These are phyloP conservation scores for Cecropterus lyciades DNA, from an alignment of 1,140 invertebrate genomes.

Conservation along the genomic window DNA sequence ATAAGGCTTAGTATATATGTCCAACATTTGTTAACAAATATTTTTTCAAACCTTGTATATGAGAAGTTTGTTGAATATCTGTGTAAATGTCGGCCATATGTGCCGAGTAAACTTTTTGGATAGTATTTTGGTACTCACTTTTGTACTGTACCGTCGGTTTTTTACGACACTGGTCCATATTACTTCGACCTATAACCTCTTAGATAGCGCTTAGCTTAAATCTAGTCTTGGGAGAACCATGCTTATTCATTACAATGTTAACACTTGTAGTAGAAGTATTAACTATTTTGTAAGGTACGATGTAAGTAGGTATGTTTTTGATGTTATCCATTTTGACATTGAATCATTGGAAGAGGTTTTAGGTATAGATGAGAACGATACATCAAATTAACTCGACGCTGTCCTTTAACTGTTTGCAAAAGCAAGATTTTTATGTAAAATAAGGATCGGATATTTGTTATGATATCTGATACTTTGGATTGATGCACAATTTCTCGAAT, in stretches of 20 bases:
- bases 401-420: conserved; percentile 8
- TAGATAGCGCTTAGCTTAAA: conserved; percentile 72
- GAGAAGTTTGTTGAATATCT: conserved; percentile 31
- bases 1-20: conserved; percentile 34
- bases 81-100: conserved; percentile 32
- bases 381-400: conserved; percentile 24
- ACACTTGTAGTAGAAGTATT: conserved; percentile 64
- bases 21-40: conserved; percentile 34
- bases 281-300: conserved; percentile 65
- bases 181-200: conserved; percentile 59
- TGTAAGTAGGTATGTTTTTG: conserved; percentile 57
- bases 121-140: conserved; percentile 79
- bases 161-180: conserved; percentile 68
- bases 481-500: conserved; percentile 77
- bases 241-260: conserved; percentile 61
- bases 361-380: conserved; percentile 30
- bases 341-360: conserved; percentile 34
- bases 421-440: conserved; percentile 12
- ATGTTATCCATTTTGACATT: conserved; percentile 55
- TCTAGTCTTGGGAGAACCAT: conserved; percentile 55
- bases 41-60: conserved; percentile 18
- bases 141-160: conserved; percentile 72
- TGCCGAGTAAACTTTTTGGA: conserved; percentile 50
- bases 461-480: conserved; percentile 43
- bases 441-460: background rate